Evolutionary conservation across 1,140 invertebrate species (phyloP).

Genomic region (Drosophila willistoni): DNA sequence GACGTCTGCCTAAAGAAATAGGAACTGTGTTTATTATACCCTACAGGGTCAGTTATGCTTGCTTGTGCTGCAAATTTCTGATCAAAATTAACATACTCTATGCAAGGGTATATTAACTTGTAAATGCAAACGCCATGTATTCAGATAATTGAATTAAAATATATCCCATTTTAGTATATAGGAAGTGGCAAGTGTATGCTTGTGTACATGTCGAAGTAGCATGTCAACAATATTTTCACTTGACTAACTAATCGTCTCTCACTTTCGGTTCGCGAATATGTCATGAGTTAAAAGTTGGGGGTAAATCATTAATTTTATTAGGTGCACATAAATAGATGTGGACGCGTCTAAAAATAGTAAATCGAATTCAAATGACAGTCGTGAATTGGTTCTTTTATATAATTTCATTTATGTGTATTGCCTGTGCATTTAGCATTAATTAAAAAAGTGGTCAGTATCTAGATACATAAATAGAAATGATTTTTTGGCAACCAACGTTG

Average conservation of each 20-base stretch:
- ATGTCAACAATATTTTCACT: conserved; percentile 2
- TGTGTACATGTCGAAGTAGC: background rate
- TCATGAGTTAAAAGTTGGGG: conserved; percentile 45
- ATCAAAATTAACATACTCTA: too few species aligned
- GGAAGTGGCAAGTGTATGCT: conserved; percentile 27
- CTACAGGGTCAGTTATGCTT: too few species aligned
- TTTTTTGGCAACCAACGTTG: conserved; percentile 64
- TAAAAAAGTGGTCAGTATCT: conserved; percentile 47
- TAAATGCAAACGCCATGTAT: conserved; percentile 26
- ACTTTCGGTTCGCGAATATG: conserved; percentile 46
- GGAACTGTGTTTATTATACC: too few species aligned
- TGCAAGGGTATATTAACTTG: conserved; percentile 9
- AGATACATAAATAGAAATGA: conserved; percentile 69
- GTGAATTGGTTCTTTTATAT: conserved; percentile 55
- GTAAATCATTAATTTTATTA: conserved; percentile 52
- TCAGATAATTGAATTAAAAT: conserved; percentile 35
- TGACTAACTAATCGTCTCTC: conserved; percentile 40
- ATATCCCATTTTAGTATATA: conserved; percentile 31
- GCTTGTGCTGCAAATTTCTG: too few species aligned
- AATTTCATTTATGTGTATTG: conserved; percentile 54
- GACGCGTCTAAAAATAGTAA: conserved; percentile 48
- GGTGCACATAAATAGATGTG: conserved; percentile 45
- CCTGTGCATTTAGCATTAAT: conserved; percentile 51
- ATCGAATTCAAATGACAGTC: conserved; percentile 37
- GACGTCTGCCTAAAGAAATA: too few species aligned